phyloP scores from a whole-genome alignment of 2,797 vertebrate species.

The Heterohyrax brucei region DNA sequence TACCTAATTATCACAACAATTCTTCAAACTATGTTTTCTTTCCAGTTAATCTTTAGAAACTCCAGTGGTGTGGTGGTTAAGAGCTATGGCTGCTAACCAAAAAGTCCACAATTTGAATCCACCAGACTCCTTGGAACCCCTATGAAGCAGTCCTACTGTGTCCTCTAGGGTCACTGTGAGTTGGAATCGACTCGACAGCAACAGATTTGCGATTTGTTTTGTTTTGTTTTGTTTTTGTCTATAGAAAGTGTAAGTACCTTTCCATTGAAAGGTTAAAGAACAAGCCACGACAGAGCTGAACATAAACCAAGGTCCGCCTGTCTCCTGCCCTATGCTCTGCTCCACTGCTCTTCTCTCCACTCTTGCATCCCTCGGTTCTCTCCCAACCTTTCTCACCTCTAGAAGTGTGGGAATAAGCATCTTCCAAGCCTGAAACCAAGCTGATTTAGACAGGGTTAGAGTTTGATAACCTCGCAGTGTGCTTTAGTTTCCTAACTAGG shows the following conservation, averaged over 20 bases:
- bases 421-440: background rate
- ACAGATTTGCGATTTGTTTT: no score
- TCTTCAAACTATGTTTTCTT: background rate
- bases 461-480: background rate
- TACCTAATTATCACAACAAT: background rate
- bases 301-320: background rate
- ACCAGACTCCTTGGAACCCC: no score
- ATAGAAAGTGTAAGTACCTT: background rate
- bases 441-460: background rate
- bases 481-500: slow-evolving; percentile 26
- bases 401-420: background rate
- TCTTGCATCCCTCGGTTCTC: background rate
- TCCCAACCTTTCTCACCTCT: background rate
- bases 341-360: fast-evolving
- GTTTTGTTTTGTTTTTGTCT: no score
- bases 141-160: no score
- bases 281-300: background rate
- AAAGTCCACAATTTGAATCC: no score
- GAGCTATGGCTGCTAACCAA: no score
- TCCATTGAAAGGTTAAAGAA: background rate
- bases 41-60: background rate
- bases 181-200: no score
- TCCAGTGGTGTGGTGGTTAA: no score
- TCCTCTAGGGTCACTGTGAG: no score
- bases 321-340: background rate